These are phyloP conservation scores for Eublepharis macularius DNA, from an alignment of 2,113 vertebrate genomes.

Conservation along the genomic window DNA sequence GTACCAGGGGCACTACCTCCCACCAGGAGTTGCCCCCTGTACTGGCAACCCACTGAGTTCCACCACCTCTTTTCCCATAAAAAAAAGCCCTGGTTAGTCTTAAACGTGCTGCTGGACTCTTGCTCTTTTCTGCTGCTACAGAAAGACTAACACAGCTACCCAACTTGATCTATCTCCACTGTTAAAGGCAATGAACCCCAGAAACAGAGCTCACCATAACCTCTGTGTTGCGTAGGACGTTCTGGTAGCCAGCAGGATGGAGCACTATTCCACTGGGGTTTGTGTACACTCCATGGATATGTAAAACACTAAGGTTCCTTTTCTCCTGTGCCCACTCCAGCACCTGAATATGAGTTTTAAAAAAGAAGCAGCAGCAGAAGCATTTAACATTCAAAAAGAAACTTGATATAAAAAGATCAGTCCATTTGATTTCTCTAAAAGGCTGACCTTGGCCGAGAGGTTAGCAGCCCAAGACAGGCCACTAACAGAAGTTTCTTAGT, in stretches of 20 bases:
- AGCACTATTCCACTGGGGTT: conserved; percentile 96
- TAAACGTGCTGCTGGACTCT: too few species aligned
- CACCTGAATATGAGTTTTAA: conserved; percentile 74
- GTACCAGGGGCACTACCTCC: too few species aligned
- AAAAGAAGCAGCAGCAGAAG: background rate
- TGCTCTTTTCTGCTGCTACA: too few species aligned
- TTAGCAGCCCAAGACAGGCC: background rate
- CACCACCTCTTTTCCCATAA: too few species aligned
- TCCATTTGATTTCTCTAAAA: background rate
- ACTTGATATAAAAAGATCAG: background rate
- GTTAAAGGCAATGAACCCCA: background rate
- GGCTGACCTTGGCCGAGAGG: background rate
- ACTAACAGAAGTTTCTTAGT: background rate
- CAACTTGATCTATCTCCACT: too few species aligned
- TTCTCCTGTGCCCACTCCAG: conserved; percentile 97
- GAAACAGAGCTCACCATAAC: conserved; percentile 86
- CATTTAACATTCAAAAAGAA: background rate
- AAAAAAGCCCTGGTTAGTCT: too few species aligned
- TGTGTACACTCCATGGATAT: conserved; percentile 95
- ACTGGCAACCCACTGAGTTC: too few species aligned
- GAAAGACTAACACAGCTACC: too few species aligned
- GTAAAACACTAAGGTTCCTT: conserved; percentile 90
- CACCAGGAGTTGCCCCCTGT: too few species aligned
- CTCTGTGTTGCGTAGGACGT: conserved; percentile 92
- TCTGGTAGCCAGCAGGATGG: conserved; percentile 95